Conservation (phyloP, 1,140 invertebrate genomes). For the Hyles vespertilio region DNA sequence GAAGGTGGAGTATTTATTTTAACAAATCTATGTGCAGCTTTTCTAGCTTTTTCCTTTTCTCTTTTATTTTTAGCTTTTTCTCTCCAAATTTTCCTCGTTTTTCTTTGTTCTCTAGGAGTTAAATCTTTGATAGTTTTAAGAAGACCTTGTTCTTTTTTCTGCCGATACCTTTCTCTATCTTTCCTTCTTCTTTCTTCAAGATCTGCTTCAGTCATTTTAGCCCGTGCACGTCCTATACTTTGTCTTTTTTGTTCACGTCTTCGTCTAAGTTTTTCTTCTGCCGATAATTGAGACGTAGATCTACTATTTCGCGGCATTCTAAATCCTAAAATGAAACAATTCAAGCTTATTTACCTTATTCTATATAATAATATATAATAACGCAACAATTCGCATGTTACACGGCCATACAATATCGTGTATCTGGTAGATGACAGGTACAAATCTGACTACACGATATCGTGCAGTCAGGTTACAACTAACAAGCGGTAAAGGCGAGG, state of each 20-base stretch:
- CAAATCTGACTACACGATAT: too few species aligned
- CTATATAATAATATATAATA: too few species aligned
- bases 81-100: constrained; percentile 27
- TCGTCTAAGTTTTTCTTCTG: constrained; percentile 6
- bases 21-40: background rate
- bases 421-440: too few species aligned
- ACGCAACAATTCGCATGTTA: too few species aligned
- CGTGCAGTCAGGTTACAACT: too few species aligned
- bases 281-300: too few species aligned
- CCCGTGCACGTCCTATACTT: constrained; percentile 16
- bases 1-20: constrained; percentile 3
- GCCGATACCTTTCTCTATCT: constrained; percentile 25
- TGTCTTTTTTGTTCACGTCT: constrained; percentile 18
- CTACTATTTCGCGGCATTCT: too few species aligned
- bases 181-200: constrained; percentile 23
- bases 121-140: constrained; percentile 20
- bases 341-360: too few species aligned
- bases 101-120: constrained; percentile 20
- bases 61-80: constrained; percentile 21
- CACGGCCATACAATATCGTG: too few species aligned
- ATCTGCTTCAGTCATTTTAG: constrained; percentile 14
- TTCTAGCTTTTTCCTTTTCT: constrained; percentile 6
- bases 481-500: too few species aligned
- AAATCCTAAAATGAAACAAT: too few species aligned
- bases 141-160: constrained; percentile 11